Conservation (phyloP, 2,797 vertebrate species). For the Manis pentadactyla region DNA sequence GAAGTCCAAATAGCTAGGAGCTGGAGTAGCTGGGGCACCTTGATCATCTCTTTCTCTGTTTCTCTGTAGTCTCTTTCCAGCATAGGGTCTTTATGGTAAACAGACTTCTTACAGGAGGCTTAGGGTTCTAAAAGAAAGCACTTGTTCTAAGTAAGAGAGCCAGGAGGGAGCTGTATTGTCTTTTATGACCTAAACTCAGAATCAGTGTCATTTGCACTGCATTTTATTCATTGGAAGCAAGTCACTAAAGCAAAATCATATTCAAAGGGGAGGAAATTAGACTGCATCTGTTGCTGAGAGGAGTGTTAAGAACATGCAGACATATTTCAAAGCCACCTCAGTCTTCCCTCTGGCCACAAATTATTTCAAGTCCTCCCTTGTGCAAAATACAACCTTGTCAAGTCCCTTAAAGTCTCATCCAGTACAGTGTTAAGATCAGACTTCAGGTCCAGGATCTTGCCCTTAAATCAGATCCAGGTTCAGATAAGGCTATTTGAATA, state of each 20-base stretch:
- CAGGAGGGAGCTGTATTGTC: background rate
- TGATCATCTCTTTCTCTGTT: background rate
- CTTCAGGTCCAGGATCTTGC: background rate
- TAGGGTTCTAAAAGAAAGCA: background rate
- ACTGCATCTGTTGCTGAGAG: background rate
- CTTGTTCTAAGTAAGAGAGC: background rate
- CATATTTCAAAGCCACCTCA: background rate
- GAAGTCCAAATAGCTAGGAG: background rate
- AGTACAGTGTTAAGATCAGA: background rate
- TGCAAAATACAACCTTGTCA: background rate
- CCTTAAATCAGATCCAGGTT: background rate
- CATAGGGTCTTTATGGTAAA: background rate
- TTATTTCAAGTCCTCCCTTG: background rate
- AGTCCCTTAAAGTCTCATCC: background rate
- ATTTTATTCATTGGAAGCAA: background rate
- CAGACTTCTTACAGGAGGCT: conserved; percentile 8
- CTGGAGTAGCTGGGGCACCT: background rate
- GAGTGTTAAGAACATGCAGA: background rate
- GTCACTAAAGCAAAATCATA: background rate
- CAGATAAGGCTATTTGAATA: background rate
- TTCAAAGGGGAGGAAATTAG: background rate
- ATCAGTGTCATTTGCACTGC: background rate
- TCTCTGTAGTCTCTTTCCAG: background rate
- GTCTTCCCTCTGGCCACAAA: background rate
- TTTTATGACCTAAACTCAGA: conserved; percentile 45